Conservation (phyloP, 2,888 invertebrate species). For the Callyntrura guangdongensis region DNA sequence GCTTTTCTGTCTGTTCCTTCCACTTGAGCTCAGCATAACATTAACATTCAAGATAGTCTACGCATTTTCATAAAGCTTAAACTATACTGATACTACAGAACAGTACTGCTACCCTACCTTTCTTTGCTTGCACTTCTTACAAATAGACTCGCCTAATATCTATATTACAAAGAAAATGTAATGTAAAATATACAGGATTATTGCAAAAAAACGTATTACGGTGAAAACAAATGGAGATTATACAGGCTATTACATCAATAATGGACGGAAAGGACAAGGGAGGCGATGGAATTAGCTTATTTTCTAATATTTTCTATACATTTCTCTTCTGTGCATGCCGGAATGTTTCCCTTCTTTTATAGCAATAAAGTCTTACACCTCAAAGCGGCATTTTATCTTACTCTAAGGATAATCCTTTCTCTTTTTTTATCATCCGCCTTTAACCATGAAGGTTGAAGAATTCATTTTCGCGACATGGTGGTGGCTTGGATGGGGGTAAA, state of each 20-base stretch:
- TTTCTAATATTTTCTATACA: slow-evolving; percentile 18
- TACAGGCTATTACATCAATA: slow-evolving; percentile 45
- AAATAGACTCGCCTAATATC: background rate
- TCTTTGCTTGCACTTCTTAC: background rate
- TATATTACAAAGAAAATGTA: background rate
- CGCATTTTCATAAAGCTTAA: background rate
- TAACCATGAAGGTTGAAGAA: slow-evolving; percentile 4
- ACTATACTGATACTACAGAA: background rate
- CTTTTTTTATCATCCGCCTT: slow-evolving; percentile 14
- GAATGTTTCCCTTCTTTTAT: background rate
- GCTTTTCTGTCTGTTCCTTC: background rate
- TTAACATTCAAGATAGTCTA: background rate
- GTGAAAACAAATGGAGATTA: slow-evolving; percentile 14
- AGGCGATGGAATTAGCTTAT: slow-evolving; percentile 18
- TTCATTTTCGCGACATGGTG: background rate
- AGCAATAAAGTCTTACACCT: background rate
- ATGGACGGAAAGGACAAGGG: slow-evolving; percentile 1
- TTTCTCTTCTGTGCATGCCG: background rate
- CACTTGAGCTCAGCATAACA: background rate
- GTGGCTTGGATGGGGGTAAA: background rate
- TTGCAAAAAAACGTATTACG: background rate
- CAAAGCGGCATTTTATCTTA: background rate
- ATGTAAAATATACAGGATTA: background rate
- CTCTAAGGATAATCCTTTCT: slow-evolving; percentile 20
- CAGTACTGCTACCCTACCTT: background rate